Evolutionary conservation across 2,888 invertebrate genomes (phyloP), one percentile per base, ranked within the genome.

Genomic region (Sinelater perroti): DNA sequence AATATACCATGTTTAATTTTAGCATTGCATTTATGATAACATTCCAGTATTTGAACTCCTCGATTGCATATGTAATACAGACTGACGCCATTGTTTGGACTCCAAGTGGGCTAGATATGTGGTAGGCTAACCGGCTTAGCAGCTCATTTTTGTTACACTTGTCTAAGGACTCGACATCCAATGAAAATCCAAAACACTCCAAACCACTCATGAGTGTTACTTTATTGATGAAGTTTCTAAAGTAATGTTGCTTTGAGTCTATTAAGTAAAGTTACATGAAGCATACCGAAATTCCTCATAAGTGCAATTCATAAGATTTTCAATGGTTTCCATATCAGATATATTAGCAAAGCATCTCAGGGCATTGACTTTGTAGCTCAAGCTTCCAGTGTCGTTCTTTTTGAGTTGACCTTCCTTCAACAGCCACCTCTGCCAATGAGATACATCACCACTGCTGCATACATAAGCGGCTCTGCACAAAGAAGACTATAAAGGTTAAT

Each of bases 261-360:
- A 44, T 20, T 16, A 13, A 14, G 6, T 3, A 38, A 38, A 36
- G 18, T 28, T 2, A 4, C 5, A 5, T n/a, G 10, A 8, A 28
- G 14, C 11, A 69, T 64, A 74, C 75, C 65, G 55, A 49, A 74
- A 67, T 28, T 66, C 68, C 4, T 67, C 59, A 36, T 68, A 68
- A 3, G 62, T 51, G 13, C 60, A 51, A 6, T 62, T 61, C 0
- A 68, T 67, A 33, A 71, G 44, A 8, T 59, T 14, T 33, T 63
- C 61, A n/a, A 76, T 66, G 1, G 63, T 68, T 10, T 62, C 62
- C 13, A 47, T 46, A 60, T 71, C 67, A 0, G 71, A 62, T 47
- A 75, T 71, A n/a, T 65, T 65, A 14, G 67, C 69, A 16, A 74
- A 69, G 60, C 75, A 74, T 64, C 71, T 75, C 47, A 75, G 56